phyloP scores from a whole-genome alignment of 2,888 invertebrate species.

The Escarpia spicata region DNA sequence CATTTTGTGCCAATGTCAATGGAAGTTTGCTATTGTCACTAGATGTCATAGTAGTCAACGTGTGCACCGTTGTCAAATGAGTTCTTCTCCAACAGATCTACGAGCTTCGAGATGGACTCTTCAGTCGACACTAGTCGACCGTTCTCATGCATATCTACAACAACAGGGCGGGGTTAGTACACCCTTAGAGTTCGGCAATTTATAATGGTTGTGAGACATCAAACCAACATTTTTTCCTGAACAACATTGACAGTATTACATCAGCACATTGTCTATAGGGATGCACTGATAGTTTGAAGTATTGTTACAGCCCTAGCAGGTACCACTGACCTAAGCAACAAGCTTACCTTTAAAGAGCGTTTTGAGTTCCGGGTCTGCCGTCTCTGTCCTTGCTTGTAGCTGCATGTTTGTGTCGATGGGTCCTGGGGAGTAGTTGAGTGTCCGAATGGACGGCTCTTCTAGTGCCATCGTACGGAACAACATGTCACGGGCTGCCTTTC shows the following conservation, averaged over 20 bases:
- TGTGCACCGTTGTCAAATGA: constrained; percentile 84
- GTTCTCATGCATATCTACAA: constrained; percentile 73
- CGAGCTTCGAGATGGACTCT: constrained; percentile 79
- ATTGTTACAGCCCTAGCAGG: no score
- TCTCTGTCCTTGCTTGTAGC: constrained; percentile 64
- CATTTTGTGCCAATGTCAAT: background rate
- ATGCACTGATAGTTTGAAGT: no score
- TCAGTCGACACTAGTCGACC: constrained; percentile 77
- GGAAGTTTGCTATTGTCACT: constrained; percentile 23
- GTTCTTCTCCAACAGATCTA: constrained; percentile 76
- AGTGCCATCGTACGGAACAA: constrained; percentile 81
- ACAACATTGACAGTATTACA: no score
- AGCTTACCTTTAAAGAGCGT: constrained; percentile 51
- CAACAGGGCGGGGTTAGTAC: background rate
- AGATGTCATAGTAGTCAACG: constrained; percentile 81
- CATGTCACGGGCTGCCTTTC: constrained; percentile 86
- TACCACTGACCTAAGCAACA: background rate
- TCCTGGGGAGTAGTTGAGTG: constrained; percentile 91
- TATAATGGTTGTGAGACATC: no score
- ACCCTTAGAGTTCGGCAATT: no score
- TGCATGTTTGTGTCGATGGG: constrained; percentile 93
- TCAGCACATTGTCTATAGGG: no score
- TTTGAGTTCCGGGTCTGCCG: constrained; percentile 49
- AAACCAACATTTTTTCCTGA: no score
- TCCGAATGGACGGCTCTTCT: constrained; percentile 77